A percentile compares a stretch with the other conserved stretches of the same genome.
phyloP scores from a whole-genome alignment of 2,113 vertebrate genomes.

The Atlantisia rogersi region DNA sequence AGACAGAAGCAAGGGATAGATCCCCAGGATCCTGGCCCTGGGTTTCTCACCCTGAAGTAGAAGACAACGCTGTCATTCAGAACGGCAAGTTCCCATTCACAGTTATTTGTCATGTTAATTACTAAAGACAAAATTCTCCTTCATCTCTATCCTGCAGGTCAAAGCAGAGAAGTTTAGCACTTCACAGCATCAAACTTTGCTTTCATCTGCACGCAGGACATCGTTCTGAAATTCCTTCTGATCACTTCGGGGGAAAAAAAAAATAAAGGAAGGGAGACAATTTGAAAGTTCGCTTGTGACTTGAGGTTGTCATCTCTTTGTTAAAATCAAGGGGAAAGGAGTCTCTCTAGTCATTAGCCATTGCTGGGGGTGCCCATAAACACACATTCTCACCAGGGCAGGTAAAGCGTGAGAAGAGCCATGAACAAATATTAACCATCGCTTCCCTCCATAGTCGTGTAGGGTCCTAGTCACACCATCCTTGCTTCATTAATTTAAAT shows the following conservation, averaged over 20 bases:
- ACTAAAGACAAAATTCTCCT: slow-evolving; percentile 55
- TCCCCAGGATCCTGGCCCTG: background rate
- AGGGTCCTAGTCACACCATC: background rate
- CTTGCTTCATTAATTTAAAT: slow-evolving; percentile 67
- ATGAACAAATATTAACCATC: slow-evolving; percentile 54
- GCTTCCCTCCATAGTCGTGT: background rate
- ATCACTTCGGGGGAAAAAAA: background rate
- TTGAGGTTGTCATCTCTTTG: slow-evolving; percentile 13
- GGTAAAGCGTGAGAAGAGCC: background rate
- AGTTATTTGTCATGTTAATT: slow-evolving; percentile 62
- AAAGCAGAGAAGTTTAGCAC: slow-evolving; percentile 38
- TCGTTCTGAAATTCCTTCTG: slow-evolving; percentile 41
- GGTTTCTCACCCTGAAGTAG: slow-evolving; percentile 15
- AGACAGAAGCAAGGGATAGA: background rate
- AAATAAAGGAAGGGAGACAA: background rate
- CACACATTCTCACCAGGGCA: background rate
- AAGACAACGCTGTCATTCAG: slow-evolving; percentile 27
- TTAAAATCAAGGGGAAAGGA: slow-evolving; percentile 31
- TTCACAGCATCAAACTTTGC: slow-evolving; percentile 53
- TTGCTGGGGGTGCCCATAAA: background rate
- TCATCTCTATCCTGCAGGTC: slow-evolving; percentile 7
- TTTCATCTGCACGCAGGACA: slow-evolving; percentile 27
- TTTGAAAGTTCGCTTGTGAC: slow-evolving; percentile 23
- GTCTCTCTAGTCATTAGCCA: background rate
- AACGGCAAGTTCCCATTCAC: slow-evolving; percentile 31